phyloP scores from a whole-genome alignment of 2,888 invertebrate species.

The Danaus chrysippus region DNA sequence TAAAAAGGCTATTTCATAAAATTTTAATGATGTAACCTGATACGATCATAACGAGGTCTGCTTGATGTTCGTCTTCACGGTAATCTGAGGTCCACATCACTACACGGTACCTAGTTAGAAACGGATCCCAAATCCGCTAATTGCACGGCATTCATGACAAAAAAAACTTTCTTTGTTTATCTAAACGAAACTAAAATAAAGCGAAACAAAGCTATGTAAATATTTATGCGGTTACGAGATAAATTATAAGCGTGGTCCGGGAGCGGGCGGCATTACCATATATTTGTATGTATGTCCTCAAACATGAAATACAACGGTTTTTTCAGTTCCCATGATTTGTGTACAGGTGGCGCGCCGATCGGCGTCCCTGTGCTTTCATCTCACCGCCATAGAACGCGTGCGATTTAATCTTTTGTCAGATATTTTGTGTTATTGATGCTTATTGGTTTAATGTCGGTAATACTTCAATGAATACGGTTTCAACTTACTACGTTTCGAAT shows the following conservation, averaged over 20 bases:
- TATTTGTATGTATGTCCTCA: slow-evolving; percentile 27
- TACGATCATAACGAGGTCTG: slow-evolving; percentile 33
- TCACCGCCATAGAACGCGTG: slow-evolving; percentile 69
- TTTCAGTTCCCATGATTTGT: slow-evolving; percentile 71
- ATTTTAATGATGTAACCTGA: slow-evolving; percentile 41
- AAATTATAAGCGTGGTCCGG: slow-evolving; percentile 19
- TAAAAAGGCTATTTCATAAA: slow-evolving; percentile 22
- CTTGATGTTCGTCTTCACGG: slow-evolving; percentile 27
- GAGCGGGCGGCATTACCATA: slow-evolving; percentile 26
- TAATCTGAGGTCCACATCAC: slow-evolving; percentile 22
- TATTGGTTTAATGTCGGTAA: slow-evolving; percentile 55
- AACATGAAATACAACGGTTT: slow-evolving; percentile 37
- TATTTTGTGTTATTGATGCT: slow-evolving; percentile 51
- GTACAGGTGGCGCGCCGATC: slow-evolving; percentile 73
- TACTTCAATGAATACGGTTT: slow-evolving; percentile 45
- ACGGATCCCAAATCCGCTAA: too few relatives aligned
- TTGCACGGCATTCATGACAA: not conserved
- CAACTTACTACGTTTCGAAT: slow-evolving; percentile 25
- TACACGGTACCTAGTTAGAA: not conserved
- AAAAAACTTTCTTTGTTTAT: not conserved
- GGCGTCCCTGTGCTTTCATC: slow-evolving; percentile 69
- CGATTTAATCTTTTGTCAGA: slow-evolving; percentile 57
- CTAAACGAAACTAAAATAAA: not conserved
- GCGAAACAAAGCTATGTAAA: slow-evolving; percentile 17
- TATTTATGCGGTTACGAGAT: slow-evolving; percentile 22